Evolutionary conservation across 30 jellyfish, hydroid and myxozoan genomes (phyloP).

Genomic region (Clytia hemisphaerica): DNA sequence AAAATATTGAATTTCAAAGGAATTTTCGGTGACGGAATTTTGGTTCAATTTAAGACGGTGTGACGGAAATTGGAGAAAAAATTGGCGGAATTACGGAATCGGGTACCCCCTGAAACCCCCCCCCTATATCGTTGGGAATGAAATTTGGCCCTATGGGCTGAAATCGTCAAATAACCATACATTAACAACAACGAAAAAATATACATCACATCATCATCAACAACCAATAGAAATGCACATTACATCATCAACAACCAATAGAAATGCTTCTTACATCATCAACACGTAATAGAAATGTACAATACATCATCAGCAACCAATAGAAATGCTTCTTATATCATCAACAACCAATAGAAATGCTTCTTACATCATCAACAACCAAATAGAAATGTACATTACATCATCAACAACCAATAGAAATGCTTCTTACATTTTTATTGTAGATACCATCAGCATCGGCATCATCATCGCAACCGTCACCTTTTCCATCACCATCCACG

Average conservation of each 20-base stretch:
- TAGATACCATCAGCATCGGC: constrained; percentile 81
- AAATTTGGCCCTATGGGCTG: too few species aligned
- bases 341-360: neutral
- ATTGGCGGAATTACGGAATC: too few species aligned
- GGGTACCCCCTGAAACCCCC: too few species aligned
- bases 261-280: constrained; percentile 20
- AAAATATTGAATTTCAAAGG: too few species aligned
- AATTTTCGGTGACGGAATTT: too few species aligned
- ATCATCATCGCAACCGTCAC: constrained; percentile 74
- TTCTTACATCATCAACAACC: constrained; percentile 13
- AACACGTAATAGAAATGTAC: neutral
- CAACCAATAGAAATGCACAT: neutral
- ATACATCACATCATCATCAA: neutral
- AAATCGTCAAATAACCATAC: too few species aligned
- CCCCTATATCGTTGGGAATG: too few species aligned
- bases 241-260: neutral
- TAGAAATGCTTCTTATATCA: neutral
- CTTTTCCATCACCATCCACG: constrained; percentile 64
- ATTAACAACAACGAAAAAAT: too few species aligned
- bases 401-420: neutral
- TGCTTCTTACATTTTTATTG: constrained; percentile 39
- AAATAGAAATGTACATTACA: neutral
- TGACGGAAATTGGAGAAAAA: too few species aligned
- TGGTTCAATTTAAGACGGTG: too few species aligned
- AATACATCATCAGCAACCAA: too few species aligned